phyloP scores from a whole-genome alignment of 2,888 invertebrate species.

The Himalopsyche kuldschensis region DNA sequence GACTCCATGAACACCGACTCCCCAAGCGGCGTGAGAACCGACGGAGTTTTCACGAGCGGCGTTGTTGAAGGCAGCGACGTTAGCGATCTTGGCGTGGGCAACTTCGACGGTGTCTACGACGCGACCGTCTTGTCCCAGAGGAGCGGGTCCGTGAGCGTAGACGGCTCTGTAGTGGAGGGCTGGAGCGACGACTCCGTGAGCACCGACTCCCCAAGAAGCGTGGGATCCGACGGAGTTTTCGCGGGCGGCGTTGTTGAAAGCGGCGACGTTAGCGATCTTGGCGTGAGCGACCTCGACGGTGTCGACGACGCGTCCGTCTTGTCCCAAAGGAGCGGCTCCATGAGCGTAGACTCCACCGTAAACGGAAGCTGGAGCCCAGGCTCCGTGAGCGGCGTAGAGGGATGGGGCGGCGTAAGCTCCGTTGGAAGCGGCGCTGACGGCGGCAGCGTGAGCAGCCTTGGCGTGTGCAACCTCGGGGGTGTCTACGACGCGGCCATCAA shows the following conservation, averaged over 20 bases:
- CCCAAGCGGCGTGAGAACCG: too few species aligned
- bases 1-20: conserved; percentile 47
- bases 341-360: conserved; percentile 27
- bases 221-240: conserved; percentile 15
- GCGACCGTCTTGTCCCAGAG: conserved; percentile 30
- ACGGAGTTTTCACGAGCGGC: conserved; percentile 48
- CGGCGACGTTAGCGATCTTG: conserved; percentile 50
- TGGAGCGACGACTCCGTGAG: background rate
- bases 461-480: conserved; percentile 14
- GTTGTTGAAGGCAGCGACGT: conserved; percentile 51
- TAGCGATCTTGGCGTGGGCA: conserved; percentile 45
- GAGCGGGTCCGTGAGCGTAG: conserved; percentile 43
- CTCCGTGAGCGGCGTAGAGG: conserved; percentile 6
- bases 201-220: conserved; percentile 11
- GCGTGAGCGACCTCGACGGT: conserved; percentile 66
- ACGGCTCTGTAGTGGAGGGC: background rate
- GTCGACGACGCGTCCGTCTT: conserved; percentile 61
- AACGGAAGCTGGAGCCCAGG: background rate
- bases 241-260: conserved; percentile 41
- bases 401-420: conserved; percentile 18
- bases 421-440: conserved; percentile 39
- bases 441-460: conserved; percentile 4
- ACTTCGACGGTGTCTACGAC: conserved; percentile 54
- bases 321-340: conserved; percentile 26
- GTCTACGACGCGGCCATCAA: conserved; percentile 13